Conservation (phyloP, 2,888 invertebrate species). For the Apamea epomidion region DNA sequence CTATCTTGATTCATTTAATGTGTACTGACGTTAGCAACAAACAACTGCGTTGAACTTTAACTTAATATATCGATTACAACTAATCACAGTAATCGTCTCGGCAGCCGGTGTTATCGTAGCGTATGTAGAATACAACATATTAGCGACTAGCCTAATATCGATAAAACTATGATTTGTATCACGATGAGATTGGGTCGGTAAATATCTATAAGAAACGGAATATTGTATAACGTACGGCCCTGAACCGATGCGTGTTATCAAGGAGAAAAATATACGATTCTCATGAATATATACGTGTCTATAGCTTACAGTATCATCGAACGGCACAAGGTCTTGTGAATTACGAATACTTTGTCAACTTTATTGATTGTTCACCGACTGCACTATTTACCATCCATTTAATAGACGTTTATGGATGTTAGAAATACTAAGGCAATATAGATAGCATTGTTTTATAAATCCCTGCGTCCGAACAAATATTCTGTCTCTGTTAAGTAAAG, state of each 20-base stretch:
- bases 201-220: constrained; percentile 56
- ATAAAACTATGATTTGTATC: constrained; percentile 59
- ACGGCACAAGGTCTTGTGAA: constrained; percentile 63
- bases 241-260: constrained; percentile 75
- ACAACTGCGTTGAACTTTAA: constrained; percentile 45
- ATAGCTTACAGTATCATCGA: constrained; percentile 55
- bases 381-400: constrained; percentile 31
- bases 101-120: constrained; percentile 16
- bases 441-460: constrained; percentile 44
- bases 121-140: constrained; percentile 13
- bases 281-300: constrained; percentile 62
- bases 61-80: constrained; percentile 20
- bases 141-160: constrained; percentile 23
- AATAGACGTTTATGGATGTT: constrained; percentile 17
- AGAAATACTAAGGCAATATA: constrained; percentile 11
- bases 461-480: constrained; percentile 17
- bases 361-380: constrained; percentile 49
- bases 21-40: constrained; percentile 23
- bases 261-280: constrained; percentile 67
- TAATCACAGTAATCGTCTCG: constrained; percentile 11
- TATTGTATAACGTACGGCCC: constrained; percentile 68
- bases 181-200: constrained; percentile 48
- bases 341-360: constrained; percentile 55
- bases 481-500: constrained; percentile 13
- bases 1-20: constrained; percentile 39